Evolutionary conservation across 2,113 vertebrate genomes (phyloP).

Genomic region (Progne subis): DNA sequence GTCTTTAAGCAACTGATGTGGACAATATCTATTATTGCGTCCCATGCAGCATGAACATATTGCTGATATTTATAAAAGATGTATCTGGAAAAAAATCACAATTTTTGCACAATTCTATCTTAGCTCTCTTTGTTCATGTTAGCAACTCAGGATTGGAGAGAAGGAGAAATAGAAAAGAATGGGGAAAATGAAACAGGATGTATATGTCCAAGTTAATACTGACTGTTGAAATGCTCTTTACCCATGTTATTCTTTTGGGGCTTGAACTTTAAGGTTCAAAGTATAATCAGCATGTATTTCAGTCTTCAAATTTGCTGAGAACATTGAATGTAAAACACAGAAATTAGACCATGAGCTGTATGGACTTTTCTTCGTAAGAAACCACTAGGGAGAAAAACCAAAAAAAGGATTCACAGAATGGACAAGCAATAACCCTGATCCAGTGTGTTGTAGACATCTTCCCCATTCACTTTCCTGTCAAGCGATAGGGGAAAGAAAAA

Average conservation of each 20-base stretch:
- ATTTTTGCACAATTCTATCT: neutral
- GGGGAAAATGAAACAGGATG: neutral
- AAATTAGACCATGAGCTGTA: neutral
- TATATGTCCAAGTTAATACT: neutral
- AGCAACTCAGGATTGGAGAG: neutral
- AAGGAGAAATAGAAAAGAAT: neutral
- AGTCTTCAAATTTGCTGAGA: neutral
- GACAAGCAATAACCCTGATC: neutral
- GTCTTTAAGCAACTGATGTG: neutral
- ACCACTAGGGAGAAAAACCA: neutral
- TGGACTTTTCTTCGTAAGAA: neutral
- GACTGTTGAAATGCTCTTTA: neutral
- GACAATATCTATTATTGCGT: neutral
- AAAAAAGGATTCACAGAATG: neutral
- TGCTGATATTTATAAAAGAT: neutral
- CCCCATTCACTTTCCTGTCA: neutral
- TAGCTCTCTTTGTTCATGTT: neutral
- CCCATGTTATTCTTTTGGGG: neutral
- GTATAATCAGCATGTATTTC: neutral
- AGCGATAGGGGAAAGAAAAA: fast-evolving
- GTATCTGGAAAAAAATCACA: neutral
- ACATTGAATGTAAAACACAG: neutral
- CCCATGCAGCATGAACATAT: neutral
- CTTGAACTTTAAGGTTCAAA: conserved; percentile 3
- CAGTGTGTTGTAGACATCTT: neutral